Percentiles rank a stretch among this genome's conserved stretches.
Evolutionary conservation across 2,888 invertebrate species (phyloP).

Genomic region (Atethmia centrago): DNA sequence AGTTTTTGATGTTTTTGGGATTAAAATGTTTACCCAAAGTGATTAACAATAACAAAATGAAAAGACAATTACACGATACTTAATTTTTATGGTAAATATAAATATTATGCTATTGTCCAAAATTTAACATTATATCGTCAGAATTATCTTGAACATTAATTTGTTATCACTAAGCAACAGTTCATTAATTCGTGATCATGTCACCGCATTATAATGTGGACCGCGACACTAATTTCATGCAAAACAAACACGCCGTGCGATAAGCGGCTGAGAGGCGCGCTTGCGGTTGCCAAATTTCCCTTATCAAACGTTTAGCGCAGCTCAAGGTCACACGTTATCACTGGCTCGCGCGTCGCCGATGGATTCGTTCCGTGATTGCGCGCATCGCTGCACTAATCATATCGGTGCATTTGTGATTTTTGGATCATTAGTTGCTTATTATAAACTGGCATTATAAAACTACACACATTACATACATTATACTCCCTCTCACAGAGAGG

Average conservation of each 20-base stretch:
- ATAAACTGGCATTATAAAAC: neutral
- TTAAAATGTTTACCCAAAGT: slow-evolving; percentile 13
- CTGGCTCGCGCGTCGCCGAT: slow-evolving; percentile 77
- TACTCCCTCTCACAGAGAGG: too few relatives aligned
- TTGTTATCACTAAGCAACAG: slow-evolving; percentile 70
- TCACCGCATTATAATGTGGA: slow-evolving; percentile 78
- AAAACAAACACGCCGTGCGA: slow-evolving; percentile 84
- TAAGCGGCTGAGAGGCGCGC: slow-evolving; percentile 77
- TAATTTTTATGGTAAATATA: slow-evolving; percentile 1
- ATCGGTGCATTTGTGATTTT: slow-evolving; percentile 65
- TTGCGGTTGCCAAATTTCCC: slow-evolving; percentile 83
- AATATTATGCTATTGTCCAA: neutral
- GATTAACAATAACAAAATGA: slow-evolving; percentile 9
- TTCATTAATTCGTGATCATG: slow-evolving; percentile 82
- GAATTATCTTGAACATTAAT: slow-evolving; percentile 48
- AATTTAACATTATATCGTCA: slow-evolving; percentile 8
- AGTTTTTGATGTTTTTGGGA: slow-evolving; percentile 54
- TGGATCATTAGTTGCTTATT: slow-evolving; percentile 37
- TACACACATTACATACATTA: too few relatives aligned
- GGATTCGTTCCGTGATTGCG: slow-evolving; percentile 84
- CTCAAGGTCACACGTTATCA: slow-evolving; percentile 88
- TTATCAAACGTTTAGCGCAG: slow-evolving; percentile 85
- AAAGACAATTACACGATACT: neutral
- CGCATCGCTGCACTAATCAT: slow-evolving; percentile 77
- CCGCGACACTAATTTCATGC: slow-evolving; percentile 84